Conservation (phyloP, 2,888 invertebrate genomes). For the Netelia melanura region DNA sequence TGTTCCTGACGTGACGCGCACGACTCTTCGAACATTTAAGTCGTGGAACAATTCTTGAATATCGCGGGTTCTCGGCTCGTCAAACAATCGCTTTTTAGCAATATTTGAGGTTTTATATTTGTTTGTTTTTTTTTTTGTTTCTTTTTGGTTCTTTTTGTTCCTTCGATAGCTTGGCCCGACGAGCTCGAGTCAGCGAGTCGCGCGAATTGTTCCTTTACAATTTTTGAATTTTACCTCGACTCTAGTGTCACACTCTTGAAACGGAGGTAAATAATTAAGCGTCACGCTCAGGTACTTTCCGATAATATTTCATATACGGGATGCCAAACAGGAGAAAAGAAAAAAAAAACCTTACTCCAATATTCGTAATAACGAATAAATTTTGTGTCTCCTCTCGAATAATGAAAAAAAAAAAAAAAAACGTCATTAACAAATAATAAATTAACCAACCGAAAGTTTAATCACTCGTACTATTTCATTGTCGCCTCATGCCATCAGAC, state of each 20-base stretch:
- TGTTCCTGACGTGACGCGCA: slow-evolving; percentile 69
- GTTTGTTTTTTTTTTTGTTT: slow-evolving; percentile 23
- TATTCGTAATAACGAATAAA: slow-evolving; percentile 58
- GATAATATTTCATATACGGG: slow-evolving; percentile 62
- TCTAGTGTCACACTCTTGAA: slow-evolving; percentile 47
- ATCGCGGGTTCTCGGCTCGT: slow-evolving; percentile 36
- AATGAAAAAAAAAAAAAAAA: slow-evolving; percentile 48
- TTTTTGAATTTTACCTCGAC: slow-evolving; percentile 56
- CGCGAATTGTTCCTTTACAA: slow-evolving; percentile 49
- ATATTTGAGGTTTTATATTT: slow-evolving; percentile 57
- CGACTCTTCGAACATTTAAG: slow-evolving; percentile 45
- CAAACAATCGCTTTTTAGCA: slow-evolving; percentile 2
- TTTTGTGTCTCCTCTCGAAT: slow-evolving; percentile 57
- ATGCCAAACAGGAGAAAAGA: slow-evolving; percentile 61
- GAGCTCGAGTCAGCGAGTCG: slow-evolving; percentile 22
- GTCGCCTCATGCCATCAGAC: slow-evolving; percentile 62
- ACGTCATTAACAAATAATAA: slow-evolving; percentile 65
- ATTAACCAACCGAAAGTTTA: slow-evolving; percentile 73
- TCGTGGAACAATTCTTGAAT: slow-evolving; percentile 43
- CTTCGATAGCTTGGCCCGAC: slow-evolving; percentile 2
- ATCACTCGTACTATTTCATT: slow-evolving; percentile 69
- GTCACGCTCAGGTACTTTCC: slow-evolving; percentile 67
- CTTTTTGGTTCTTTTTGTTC: slow-evolving; percentile 25
- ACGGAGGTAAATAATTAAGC: slow-evolving; percentile 64
- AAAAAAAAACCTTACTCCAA: slow-evolving; percentile 49